Evolutionary conservation across 1,140 invertebrate species (phyloP), one percentile per base, ranked within the genome.

Genomic region (Drosophila sucinea): DNA sequence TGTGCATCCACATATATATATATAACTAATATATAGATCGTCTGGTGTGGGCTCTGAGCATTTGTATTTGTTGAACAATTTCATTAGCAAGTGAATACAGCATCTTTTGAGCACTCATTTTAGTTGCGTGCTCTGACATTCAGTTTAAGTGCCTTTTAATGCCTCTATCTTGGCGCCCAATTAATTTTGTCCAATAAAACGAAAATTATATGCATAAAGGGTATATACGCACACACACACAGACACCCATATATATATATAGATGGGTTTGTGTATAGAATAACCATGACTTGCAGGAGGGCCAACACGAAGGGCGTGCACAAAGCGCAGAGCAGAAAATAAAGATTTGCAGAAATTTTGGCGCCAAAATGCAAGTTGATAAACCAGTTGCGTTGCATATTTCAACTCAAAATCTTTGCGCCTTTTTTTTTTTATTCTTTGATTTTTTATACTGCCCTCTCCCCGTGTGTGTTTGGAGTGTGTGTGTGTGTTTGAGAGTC

Each of bases 361-460:
- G 84, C 84, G 84, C 84, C 84, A 89, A 89, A 89, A 89, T 89
- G 84, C 84, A 89, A 89, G 84, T 89, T 89, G 84, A 89, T 89
- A 89, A 89, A 89, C 84, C 84, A 89, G 84, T 89, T 89, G 84
- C 80, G 83, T 87, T 89, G 85, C 84, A 89, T 90, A 84, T 79
- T 84, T 71, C 17, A 66, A 70, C 66, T 79, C 70, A 83, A 82
- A 87, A 81, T 62, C 70, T 70, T 75, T 81, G 84, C 80, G 80
- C 73, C 80, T 81, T 86, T 86, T 81, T 70, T 51, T 47, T 51
- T 51, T 51, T 51, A 27, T 41, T 40, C 3, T 40, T 40, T 40
- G 8, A 3, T 40, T 40, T 41, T 7, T 51, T 8, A 7, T 72
- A 5, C 4, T 62, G 32, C 35, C 33, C 60, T 38, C 33, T 44